Evolutionary conservation across 2,797 vertebrate species (phyloP), one percentile per base, ranked within the genome.

Genomic region (Oceanodroma leucorhoa): DNA sequence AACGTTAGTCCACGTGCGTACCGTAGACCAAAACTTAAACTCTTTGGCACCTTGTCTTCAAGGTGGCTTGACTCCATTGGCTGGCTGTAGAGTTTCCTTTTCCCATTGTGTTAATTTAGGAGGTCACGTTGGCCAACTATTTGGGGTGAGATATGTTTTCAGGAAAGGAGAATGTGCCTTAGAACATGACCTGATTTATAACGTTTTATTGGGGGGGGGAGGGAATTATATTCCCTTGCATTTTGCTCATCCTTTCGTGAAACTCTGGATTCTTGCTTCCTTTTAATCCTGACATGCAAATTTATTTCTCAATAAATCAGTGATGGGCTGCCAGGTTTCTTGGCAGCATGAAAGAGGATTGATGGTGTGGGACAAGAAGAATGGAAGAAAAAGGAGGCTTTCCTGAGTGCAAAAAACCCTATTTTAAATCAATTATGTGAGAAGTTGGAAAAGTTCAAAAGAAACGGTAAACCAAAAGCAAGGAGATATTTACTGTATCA

Each of bases 221-320:
- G 17, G 8, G 12, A n/a, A 48, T 51, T 26, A 6, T 34, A 48
- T 78, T 82, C 19, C 3, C 2, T 89, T 75, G 66, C 2, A 41
- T 64, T 75, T 57, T 55, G 5, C 32, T 91, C 10, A 50, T 78
- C 51, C 32, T 76, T 54, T 64, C 1, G 1, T 50, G 34, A 48
- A 73, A 75, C 6, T 43, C 43, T 69, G 48, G 17, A 34, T 69
- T 69, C 9, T 13, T 72, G 11, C 21, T 76, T 87, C 21, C 43
- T 72, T 92, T 72, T 84, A 43, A 76, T 84, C 24, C 53, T 69
- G 43, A 48, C 34, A 60, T 45, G n/a, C 5, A 91, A 71, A 82
- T 78, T n/a, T 57, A 72, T 89, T 89, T 87, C 66, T 82, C 61
- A 84, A 7, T 57, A 89, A 46, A 87, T 57, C 78, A 75, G 18